Percentiles rank a stretch among this genome's conserved stretches.
phyloP scores from a whole-genome alignment of 1,140 invertebrate genomes.

The Sycophaga agraensis region DNA sequence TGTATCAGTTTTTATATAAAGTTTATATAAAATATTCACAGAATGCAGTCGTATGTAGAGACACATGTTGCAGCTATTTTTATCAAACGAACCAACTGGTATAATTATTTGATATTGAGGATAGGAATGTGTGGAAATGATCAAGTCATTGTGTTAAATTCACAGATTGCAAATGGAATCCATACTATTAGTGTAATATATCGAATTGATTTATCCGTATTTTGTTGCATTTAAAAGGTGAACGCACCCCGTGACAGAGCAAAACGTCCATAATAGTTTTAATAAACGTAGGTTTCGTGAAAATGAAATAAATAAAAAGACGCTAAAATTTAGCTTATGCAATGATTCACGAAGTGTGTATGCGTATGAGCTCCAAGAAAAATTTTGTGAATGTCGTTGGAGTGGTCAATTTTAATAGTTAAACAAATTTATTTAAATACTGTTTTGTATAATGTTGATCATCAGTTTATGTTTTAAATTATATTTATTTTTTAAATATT shows the following conservation, averaged over 20 bases:
- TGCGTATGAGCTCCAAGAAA: no score
- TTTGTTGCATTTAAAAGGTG: conserved; percentile 20
- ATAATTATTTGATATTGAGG: neutral
- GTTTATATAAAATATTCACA: neutral
- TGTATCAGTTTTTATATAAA: neutral
- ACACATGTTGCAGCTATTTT: conserved; percentile 2
- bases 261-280: conserved; percentile 31
- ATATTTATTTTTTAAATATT: no score
- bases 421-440: no score
- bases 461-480: no score
- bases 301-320: neutral
- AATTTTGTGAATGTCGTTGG: no score
- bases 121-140: neutral
- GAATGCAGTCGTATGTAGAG: neutral
- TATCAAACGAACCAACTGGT: neutral
- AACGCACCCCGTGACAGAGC: conserved; percentile 31
- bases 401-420: no score
- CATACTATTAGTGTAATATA: neutral
- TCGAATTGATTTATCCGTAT: conserved; percentile 12
- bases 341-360: no score
- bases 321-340: no score
- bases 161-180: neutral
- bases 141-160: no score
- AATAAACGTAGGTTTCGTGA: conserved; percentile 17
- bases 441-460: no score